phyloP scores from a whole-genome alignment of 2,797 vertebrate species.

The Rhabdomys pumilio region DNA sequence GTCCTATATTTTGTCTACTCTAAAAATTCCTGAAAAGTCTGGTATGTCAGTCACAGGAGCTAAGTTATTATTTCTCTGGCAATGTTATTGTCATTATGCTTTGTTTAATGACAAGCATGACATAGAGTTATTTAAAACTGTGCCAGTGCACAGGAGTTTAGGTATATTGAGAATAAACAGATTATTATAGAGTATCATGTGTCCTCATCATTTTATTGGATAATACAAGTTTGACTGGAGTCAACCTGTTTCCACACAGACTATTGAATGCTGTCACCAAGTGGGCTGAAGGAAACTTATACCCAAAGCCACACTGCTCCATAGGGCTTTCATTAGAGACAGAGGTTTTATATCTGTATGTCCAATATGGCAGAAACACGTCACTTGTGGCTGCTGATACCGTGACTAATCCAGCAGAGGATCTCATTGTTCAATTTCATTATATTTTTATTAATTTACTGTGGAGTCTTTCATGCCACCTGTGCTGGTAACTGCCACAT shows the following conservation, averaged over 20 bases:
- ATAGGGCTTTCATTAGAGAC: not conserved
- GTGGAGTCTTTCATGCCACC: slow-evolving; percentile 5
- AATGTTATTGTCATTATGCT: slow-evolving; percentile 5
- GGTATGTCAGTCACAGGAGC: slow-evolving; percentile 14
- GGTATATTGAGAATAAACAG: not conserved
- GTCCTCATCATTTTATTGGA: slow-evolving; percentile 23
- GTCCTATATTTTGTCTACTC: not conserved
- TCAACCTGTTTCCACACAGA: not conserved
- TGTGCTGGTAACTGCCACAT: not conserved
- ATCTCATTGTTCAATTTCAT: not conserved
- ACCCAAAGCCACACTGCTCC: not conserved
- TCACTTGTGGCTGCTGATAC: not conserved
- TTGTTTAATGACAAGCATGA: slow-evolving; percentile 12
- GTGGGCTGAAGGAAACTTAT: not conserved
- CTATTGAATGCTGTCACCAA: not conserved
- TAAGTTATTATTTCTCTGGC: slow-evolving; percentile 25
- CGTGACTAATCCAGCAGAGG: not conserved
- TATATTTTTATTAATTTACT: not conserved
- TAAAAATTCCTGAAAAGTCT: not conserved
- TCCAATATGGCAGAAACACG: no score
- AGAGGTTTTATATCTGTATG: no score
- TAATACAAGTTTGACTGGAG: slow-evolving; percentile 26
- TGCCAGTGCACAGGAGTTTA: slow-evolving; percentile 42
- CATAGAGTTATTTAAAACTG: slow-evolving; percentile 33
- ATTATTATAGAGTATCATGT: not conserved